Base-by-base conservation (phyloP, 2,797 vertebrate genomes). In the Coregonus sp. region DNA sequence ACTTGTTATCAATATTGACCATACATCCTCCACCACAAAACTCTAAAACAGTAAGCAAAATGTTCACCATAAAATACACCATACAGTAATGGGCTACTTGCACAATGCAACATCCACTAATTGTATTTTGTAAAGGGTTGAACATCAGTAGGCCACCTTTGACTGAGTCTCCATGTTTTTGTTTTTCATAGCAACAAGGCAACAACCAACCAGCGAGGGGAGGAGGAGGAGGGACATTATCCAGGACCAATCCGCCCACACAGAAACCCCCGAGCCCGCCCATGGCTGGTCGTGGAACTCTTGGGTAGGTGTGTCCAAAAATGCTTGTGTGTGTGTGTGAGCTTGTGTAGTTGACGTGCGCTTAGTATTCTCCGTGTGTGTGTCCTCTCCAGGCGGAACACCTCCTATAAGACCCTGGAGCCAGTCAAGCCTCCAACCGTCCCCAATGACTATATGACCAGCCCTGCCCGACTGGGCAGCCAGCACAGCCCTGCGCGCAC, bases 371-470 rank as follows among this genome's bases (percentile, higher is more conserved):
- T 54, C 52, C 5, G 16, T 47, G 40, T 47, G 54, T 73, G 56
- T 51, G 33, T 40, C 33, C 56, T 18, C 50, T 37, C 25, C 82
- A 99, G 98, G 79, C 95, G 98, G 84, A 99, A 98, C 93, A 99
- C 98, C 86, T 96, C 98, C 47, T 99, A 99, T 81, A 99, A 99
- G 91, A 99, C 98, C 25, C 90, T 99, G 93, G 98, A 99, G 88
- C 98, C 98, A 0, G 98, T 99, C 79, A 99, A 99, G 83, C 98
- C 98, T 0, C 98, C 98, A 0, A 97, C 96, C 72, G 97, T 99
- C 84, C 98, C 98, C 52, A 99, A 98, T 68, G 98, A 99, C 94
- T 99, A 99, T 90, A 99, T 99, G 98, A 99, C 98, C n/a, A 99
- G 98, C 92, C 98, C 98, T 25, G 98, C 97, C 59, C 93, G 98